These are phyloP conservation scores for Anguilla marmorata DNA, from an alignment of 2,797 vertebrate genomes.

Conservation along the genomic window DNA sequence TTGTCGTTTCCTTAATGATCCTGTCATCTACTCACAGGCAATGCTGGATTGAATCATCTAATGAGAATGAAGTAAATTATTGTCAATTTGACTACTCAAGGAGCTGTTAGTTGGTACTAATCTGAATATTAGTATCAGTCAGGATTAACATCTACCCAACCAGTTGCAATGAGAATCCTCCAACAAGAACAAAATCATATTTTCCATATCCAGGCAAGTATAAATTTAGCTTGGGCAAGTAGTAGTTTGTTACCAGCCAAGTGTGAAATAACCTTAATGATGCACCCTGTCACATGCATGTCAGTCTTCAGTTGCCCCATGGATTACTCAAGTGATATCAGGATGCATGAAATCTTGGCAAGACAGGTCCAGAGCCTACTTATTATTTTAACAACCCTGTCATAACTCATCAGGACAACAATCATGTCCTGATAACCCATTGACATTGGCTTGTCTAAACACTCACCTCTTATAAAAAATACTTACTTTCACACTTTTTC, in stretches of 20 bases:
- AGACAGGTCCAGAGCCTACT: too few species aligned
- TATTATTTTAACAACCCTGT: too few species aligned
- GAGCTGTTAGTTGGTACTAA: neutral
- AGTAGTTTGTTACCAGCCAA: neutral
- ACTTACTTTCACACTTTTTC: neutral
- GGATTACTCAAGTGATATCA: neutral
- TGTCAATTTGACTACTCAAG: neutral
- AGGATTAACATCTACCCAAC: neutral
- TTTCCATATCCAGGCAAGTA: too few species aligned
- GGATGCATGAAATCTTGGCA: neutral
- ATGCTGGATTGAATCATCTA: too few species aligned
- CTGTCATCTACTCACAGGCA: too few species aligned
- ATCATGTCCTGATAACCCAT: too few species aligned
- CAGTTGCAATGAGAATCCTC: neutral
- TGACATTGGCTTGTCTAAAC: neutral
- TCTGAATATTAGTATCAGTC: neutral
- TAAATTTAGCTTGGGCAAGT: neutral
- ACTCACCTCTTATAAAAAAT: neutral
- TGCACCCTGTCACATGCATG: neutral
- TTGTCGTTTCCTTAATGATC: neutral
- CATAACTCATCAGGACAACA: too few species aligned
- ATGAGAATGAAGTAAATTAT: too few species aligned
- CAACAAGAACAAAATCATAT: neutral
- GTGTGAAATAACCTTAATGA: neutral
- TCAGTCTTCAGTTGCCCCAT: neutral